Evolutionary conservation across 2,888 invertebrate genomes (phyloP), one percentile per base, ranked within the genome.

Genomic region (Nephrotoma flavescens): DNA sequence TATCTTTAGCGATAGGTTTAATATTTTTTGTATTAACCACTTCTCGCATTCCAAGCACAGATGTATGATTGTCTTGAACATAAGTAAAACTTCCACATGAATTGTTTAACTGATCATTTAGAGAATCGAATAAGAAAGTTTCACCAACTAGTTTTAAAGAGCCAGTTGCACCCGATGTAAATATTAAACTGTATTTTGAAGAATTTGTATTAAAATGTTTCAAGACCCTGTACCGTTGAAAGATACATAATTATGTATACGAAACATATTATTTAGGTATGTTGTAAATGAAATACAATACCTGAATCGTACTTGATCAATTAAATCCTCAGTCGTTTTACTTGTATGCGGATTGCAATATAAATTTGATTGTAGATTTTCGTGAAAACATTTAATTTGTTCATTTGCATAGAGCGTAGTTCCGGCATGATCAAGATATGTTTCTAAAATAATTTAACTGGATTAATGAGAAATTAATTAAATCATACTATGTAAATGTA

Each of bases 281-380:
- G 11, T n/a, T 47, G 47, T 12, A 12, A 12, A n/a, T 84, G 12
- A 71, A 71, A 15, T 15, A 5, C 1, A 42, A 42, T 84, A 96
- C 96, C 93, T 94, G 90, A 93, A 95, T 92, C 98, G 93, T 86
- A 96, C 94, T 91, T 96, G 95, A 90, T 98, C 98, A 83, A 98
- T 93, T 85, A 95, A 93, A 92, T 98, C 97, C 88, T 94, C 94
- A n/a, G 97, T 96, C 87, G 94, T 92, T 90, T 95, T 95, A 89
- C 97, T 96, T 6, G 95, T 94, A 92, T 99, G 99, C 11, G 99
- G 99, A 93, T 99, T 99, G 89, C 96, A 96, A 90, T 96, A 97
- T 4, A 97, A 91, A 91, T 95, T 95, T n/a, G 91, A 92, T 84
- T 93, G 91, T 42, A 98, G 92, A 89, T 97, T 95, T 86, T 94